Evolutionary conservation across 2,113 vertebrate genomes (phyloP), one percentile per base, ranked within the genome.

Genomic region (Platysteira castanea): DNA sequence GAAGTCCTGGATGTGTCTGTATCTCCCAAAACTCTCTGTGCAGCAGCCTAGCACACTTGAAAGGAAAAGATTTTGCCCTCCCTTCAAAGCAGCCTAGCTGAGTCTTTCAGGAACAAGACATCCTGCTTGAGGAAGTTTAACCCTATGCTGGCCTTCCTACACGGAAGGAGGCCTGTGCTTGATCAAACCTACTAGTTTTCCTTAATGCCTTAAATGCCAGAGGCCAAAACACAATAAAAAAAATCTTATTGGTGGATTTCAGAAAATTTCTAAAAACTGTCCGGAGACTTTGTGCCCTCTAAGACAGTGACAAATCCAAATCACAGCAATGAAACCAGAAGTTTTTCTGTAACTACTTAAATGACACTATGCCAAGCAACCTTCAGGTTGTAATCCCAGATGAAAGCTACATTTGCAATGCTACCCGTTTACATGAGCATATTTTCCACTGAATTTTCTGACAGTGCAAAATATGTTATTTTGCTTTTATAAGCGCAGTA

Each of bases 401-500:
- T 67, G 44, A 83, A 88, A 94, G 39, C 44, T 69, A 14, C 17
- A 41, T 63, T 90, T 75, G 22, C 47, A 60, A 60, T 74, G 47
- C 56, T 84, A 37, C 71, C 39, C 90, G 35, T 85, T 90, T 84
- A 83, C 17, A 12, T n/a, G 28, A 90, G 35, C 5, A 6, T 49
- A 19, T 89, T 88, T 93, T 74, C n/a, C 47, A 71, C 28, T 60
- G 44, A 78, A 92, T 84, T 71, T 31, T 90, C 71, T 94, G 71
- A 77, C 60, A 71, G 69, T 70, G 64, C 44, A 90, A 90, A 92
- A 87, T 81, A 68, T 11, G 23, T 70, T 80, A 47, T 77, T 94
- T 85, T 89, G 49, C 73, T 86, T 60, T 93, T 89, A 93, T 90
- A 95, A 93, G 49, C 71, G 89, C 68, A 20, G 47, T 92, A 68